Percentiles rank a stretch among this genome's conserved stretches.
These are phyloP conservation scores for Drosophila rellima DNA, from an alignment of 2,888 invertebrate genomes.

Conservation along the genomic window DNA sequence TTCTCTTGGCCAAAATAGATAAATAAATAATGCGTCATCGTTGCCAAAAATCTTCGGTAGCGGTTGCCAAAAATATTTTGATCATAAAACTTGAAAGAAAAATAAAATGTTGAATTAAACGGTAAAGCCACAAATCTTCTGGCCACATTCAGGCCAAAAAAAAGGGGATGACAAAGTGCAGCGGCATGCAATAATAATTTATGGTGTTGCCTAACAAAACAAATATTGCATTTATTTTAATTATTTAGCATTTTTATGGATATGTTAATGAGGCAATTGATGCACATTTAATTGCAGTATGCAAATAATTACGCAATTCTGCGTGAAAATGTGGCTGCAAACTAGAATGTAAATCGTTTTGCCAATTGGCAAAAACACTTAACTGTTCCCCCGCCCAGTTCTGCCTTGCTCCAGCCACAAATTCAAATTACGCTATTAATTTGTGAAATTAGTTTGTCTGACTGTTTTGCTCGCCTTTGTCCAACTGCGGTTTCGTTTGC, in stretches of 20 bases:
- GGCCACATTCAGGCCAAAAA: constrained; percentile 29
- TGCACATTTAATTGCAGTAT: constrained; percentile 27
- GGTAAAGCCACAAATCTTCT: constrained; percentile 25
- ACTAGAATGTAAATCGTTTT: constrained; percentile 22
- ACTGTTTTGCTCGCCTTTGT: constrained; percentile 50
- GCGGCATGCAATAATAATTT: constrained; percentile 14
- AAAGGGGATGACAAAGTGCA: constrained; percentile 28
- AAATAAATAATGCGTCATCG: constrained; percentile 66
- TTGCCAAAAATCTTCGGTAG: constrained; percentile 39
- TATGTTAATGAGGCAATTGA: constrained; percentile 20
- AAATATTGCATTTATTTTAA: constrained; percentile 13
- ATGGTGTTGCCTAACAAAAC: constrained; percentile 5
- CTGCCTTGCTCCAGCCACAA: constrained; percentile 29
- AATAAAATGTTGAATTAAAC: constrained; percentile 40
- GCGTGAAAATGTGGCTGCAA: constrained; percentile 15
- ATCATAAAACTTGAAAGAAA: constrained; percentile 46
- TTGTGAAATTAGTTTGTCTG: constrained; percentile 67
- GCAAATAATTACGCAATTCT: constrained; percentile 37
- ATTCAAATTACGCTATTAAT: constrained; percentile 74
- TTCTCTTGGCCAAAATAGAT: constrained; percentile 17
- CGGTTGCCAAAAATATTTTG: constrained; percentile 47
- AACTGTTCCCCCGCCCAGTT: constrained; percentile 14
- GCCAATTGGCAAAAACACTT: constrained; percentile 53
- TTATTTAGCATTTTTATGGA: constrained; percentile 13
- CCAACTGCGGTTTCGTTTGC: constrained; percentile 67